Evolutionary conservation across 2,888 invertebrate genomes (phyloP).

Genomic region (Ornithoptera priamus): DNA sequence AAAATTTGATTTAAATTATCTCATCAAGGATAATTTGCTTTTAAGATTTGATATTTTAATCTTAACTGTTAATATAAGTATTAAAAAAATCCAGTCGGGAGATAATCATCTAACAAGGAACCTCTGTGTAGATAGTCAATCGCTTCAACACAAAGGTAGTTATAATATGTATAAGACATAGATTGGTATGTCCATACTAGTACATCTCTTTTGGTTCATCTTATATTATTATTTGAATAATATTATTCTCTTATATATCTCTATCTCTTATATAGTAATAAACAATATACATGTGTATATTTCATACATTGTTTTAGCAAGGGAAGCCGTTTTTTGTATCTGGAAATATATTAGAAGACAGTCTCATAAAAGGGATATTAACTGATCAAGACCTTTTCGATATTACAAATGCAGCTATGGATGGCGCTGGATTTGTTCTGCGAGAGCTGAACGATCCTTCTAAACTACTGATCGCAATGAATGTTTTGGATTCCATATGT

Average conservation of each 20-base stretch:
- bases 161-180: too few relatives aligned
- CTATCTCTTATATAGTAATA: not conserved
- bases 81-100: too few relatives aligned
- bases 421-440: slow-evolving; percentile 57
- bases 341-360: slow-evolving; percentile 49
- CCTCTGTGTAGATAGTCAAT: too few relatives aligned
- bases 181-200: too few relatives aligned
- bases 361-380: slow-evolving; percentile 40
- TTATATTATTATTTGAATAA: not conserved
- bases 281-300: not conserved
- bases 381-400: slow-evolving; percentile 50
- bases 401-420: slow-evolving; percentile 54
- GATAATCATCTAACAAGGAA: too few relatives aligned
- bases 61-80: too few relatives aligned
- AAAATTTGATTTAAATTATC: not conserved
- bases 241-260: too few relatives aligned
- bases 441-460: slow-evolving; percentile 12
- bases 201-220: too few relatives aligned
- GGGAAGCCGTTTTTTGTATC: slow-evolving; percentile 62
- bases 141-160: too few relatives aligned
- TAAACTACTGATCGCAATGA: slow-evolving; percentile 46
- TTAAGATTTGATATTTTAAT: too few relatives aligned
- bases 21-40: not conserved
- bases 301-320: slow-evolving; percentile 40
- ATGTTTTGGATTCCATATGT: slow-evolving; percentile 44